phyloP scores from a whole-genome alignment of 1,140 invertebrate species.

The Euwallacea fornicatus region DNA sequence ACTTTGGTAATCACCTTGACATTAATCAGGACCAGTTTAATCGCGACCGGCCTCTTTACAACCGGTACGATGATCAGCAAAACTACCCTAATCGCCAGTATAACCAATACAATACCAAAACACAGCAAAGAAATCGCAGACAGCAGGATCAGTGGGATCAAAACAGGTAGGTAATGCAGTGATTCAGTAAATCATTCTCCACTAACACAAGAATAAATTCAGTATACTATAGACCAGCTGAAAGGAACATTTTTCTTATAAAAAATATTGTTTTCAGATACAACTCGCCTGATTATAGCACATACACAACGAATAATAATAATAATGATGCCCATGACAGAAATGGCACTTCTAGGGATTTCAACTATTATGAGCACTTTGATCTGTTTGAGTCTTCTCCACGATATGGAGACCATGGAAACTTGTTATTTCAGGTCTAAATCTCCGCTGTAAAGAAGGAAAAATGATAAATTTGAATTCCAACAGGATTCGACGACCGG shows the following conservation, averaged over 20 bases:
- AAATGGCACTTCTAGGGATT: constrained; percentile 22
- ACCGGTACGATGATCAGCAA: constrained; percentile 15
- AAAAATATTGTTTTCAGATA: not conserved
- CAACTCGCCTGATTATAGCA: constrained; percentile 17
- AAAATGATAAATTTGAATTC: not conserved
- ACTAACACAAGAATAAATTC: not conserved
- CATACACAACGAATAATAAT: constrained; percentile 4
- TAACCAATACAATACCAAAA: no score
- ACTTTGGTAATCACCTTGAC: constrained; percentile 27
- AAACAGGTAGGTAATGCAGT: not conserved
- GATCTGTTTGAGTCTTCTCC: constrained; percentile 71
- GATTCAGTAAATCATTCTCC: no score
- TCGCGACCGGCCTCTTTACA: constrained; percentile 1
- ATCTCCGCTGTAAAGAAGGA: not conserved
- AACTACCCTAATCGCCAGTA: no score
- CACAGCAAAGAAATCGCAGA: no score
- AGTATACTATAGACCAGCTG: not conserved
- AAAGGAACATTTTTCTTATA: not conserved
- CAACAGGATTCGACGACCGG: constrained; percentile 69
- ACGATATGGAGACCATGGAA: constrained; percentile 65
- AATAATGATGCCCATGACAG: constrained; percentile 42
- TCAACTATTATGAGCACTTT: constrained; percentile 61
- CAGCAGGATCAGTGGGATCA: not conserved
- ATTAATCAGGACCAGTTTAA: not conserved
- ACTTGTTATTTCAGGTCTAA: constrained; percentile 69